phyloP scores from a whole-genome alignment of 2,797 vertebrate species.

The Pseudochirops cupreus region DNA sequence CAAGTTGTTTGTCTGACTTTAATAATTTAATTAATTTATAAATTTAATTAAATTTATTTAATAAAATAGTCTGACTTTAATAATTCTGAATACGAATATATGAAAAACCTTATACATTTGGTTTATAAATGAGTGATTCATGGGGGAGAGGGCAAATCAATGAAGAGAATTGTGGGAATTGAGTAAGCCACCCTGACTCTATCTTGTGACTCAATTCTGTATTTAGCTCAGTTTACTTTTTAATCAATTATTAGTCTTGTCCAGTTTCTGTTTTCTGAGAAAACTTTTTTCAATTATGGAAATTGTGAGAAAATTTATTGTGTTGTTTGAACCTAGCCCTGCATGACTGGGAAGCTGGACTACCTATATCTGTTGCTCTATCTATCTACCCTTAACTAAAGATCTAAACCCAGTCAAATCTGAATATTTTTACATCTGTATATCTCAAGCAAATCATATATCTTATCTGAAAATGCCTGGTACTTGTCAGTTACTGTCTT shows the following conservation, averaged over 20 bases:
- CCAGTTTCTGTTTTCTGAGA: not conserved
- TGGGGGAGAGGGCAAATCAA: not conserved
- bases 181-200: not conserved
- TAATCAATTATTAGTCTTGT: not conserved
- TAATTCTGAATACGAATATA: not conserved
- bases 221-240: not conserved
- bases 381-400: not conserved
- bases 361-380: not conserved
- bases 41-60: too few species aligned
- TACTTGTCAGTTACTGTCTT: not conserved
- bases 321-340: not conserved
- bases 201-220: not conserved
- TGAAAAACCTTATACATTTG: not conserved
- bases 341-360: not conserved
- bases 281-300: not conserved
- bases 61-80: not conserved
- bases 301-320: not conserved
- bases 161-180: not conserved
- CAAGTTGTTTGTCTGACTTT: too few species aligned
- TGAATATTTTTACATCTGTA: not conserved
- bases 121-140: not conserved
- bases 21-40: too few species aligned
- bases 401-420: not conserved
- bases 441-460: not conserved
- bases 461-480: not conserved